Conservation (phyloP, 2,113 vertebrate genomes). For the Mustela lutreola region DNA sequence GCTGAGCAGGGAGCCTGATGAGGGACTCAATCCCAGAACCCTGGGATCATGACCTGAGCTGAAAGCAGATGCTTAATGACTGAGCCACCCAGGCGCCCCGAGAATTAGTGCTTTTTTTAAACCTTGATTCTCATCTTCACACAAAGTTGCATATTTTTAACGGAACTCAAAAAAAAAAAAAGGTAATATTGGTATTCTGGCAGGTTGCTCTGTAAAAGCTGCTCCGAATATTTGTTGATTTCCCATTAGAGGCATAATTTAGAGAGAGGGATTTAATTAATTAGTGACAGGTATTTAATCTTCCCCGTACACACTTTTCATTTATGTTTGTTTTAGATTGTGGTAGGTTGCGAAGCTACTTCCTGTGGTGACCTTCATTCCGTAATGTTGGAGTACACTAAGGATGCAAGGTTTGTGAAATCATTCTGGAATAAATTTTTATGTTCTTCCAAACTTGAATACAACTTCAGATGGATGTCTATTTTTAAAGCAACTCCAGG, state of each 20-base stretch:
- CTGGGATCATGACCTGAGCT: no score
- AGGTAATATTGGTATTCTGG: not conserved
- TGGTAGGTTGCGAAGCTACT: conserved; percentile 97
- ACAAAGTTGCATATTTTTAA: conserved; percentile 37
- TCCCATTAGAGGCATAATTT: not conserved
- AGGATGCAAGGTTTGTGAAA: conserved; percentile 94
- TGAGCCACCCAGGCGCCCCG: no score
- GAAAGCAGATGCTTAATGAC: no score
- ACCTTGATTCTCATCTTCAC: not conserved
- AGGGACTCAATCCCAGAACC: no score
- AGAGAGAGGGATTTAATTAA: not conserved
- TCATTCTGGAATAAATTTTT: not conserved
- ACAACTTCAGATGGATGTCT: conserved; percentile 65
- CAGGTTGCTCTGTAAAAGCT: not conserved
- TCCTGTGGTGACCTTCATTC: conserved; percentile 98
- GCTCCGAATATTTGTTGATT: conserved; percentile 28
- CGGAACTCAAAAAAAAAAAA: conserved; percentile 40
- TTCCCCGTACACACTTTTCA: not conserved
- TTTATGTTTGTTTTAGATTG: conserved; percentile 91
- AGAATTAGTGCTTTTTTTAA: conserved; percentile 11
- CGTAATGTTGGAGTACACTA: conserved; percentile 97
- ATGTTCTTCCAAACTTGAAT: not conserved
- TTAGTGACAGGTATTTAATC: conserved; percentile 23
- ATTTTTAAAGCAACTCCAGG: conserved; percentile 59
- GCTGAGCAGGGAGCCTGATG: no score